Evolutionary conservation across 2,797 vertebrate genomes (phyloP).

Genomic region (Oceanodroma leucorhoa): DNA sequence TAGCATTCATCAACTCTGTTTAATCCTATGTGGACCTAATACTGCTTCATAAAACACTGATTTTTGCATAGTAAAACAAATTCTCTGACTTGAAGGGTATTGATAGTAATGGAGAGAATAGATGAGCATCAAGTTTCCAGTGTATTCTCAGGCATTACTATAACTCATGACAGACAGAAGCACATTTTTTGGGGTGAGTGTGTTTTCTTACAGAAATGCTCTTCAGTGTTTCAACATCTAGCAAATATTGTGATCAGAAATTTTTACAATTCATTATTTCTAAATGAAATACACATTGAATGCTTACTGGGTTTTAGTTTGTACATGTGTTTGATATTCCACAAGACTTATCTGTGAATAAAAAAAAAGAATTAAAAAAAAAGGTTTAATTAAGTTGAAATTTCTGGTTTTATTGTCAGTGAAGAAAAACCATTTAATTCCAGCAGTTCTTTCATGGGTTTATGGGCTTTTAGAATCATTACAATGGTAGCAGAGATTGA

Average conservation of each 20-base stretch:
- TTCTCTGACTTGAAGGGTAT: background rate
- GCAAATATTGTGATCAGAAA: background rate
- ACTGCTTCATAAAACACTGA: background rate
- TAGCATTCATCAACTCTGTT: background rate
- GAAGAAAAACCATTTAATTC: background rate
- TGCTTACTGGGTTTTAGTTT: background rate
- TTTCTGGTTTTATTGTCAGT: background rate
- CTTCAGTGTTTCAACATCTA: background rate
- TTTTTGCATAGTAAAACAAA: background rate
- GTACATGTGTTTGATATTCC: background rate
- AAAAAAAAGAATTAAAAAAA: too few relatives aligned
- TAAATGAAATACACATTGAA: background rate
- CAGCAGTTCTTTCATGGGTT: background rate
- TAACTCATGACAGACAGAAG: background rate
- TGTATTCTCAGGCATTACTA: background rate
- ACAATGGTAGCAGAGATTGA: background rate
- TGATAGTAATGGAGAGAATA: background rate
- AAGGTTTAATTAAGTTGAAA: background rate
- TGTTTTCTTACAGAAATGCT: background rate
- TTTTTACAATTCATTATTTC: background rate
- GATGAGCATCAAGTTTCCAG: background rate
- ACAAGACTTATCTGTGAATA: background rate
- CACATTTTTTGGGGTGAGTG: rapidly evolving
- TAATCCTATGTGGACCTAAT: background rate
- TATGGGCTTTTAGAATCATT: background rate